Evolutionary conservation across 2,797 vertebrate genomes (phyloP), one percentile per base, ranked within the genome.

Genomic region (Sebastiscus albofasciatus): DNA sequence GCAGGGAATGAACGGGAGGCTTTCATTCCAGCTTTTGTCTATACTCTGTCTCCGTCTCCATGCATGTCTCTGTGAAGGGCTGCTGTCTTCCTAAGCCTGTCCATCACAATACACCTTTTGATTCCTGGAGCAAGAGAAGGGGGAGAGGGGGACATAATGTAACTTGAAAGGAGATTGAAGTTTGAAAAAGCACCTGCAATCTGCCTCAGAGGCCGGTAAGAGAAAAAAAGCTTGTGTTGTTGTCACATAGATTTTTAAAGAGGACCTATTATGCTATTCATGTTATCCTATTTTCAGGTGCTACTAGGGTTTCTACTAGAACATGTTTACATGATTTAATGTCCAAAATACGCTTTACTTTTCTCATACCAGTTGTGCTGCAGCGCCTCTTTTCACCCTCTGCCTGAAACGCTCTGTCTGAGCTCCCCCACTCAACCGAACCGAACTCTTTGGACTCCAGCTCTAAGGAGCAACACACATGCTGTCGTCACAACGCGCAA

Each of bases 61-160:
- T 70, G 73, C 77, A 56, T 77, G 59, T 67, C 75, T 77, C 52
- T 81, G 72, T 78, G 78, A 91, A 74, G 80, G 46, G 73, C 73
- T 56, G 61, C 66, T 87, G 79, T 85, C 84, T 58, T 77, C 33
- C 22, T 52, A 52, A 75, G 76, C 65, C 71, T 74, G 76, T 79
- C 85, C 71, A 54, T 87, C 85, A 93, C 94, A 95, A 93, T 82
- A 92, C 88, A 77, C 55, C 91, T 87, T 94, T 95, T 93, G 85
- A 92, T 85, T 91, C 80, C 75, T 82, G 76, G 59, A 42, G 18
- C 26, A 42, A 24, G 36, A 70, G 33, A 59, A 20, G 16, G 6
- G 58, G 66, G 60, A 3, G n/a, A 1, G 27, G 42, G 72, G 27
- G 66, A 14, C 56, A 42, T 76, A 82, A 83, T 75, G 77, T 56